Evolutionary conservation across 2,113 vertebrate species (phyloP).

Genomic region (Tyto alba): DNA sequence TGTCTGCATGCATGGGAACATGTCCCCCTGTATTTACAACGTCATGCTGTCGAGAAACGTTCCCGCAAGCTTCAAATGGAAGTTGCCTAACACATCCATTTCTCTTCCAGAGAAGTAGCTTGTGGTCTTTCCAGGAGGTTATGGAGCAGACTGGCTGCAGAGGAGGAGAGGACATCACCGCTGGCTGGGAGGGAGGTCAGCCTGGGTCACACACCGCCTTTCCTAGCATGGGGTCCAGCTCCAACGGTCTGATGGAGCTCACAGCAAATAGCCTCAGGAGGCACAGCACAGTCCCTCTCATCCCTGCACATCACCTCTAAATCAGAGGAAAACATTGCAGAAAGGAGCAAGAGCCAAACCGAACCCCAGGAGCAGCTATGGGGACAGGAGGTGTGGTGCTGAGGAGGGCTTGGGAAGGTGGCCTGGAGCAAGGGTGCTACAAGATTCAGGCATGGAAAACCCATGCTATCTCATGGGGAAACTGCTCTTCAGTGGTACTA

Average conservation of each 20-base stretch:
- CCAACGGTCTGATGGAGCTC: background rate
- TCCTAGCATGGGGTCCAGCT: background rate
- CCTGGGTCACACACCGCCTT: background rate
- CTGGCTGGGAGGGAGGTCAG: background rate
- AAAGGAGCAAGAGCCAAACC: background rate
- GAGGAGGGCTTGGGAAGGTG: background rate
- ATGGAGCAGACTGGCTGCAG: background rate
- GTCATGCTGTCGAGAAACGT: background rate
- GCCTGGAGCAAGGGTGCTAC: background rate
- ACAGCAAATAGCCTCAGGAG: rapidly evolving
- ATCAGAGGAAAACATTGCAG: background rate
- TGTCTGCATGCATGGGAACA: background rate
- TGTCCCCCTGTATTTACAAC: background rate
- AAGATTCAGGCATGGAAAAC: background rate
- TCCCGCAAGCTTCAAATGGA: background rate
- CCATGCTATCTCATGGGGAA: background rate
- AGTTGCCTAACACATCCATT: background rate
- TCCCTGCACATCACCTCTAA: background rate
- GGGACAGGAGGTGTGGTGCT: background rate
- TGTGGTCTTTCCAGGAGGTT: rapidly evolving
- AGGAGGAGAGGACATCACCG: background rate
- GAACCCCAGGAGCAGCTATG: background rate
- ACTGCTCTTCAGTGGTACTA: background rate
- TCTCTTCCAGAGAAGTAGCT: background rate
- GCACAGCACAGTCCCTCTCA: background rate